Evolutionary conservation across 2,888 invertebrate genomes (phyloP).

Genomic region (Dicycla oo): DNA sequence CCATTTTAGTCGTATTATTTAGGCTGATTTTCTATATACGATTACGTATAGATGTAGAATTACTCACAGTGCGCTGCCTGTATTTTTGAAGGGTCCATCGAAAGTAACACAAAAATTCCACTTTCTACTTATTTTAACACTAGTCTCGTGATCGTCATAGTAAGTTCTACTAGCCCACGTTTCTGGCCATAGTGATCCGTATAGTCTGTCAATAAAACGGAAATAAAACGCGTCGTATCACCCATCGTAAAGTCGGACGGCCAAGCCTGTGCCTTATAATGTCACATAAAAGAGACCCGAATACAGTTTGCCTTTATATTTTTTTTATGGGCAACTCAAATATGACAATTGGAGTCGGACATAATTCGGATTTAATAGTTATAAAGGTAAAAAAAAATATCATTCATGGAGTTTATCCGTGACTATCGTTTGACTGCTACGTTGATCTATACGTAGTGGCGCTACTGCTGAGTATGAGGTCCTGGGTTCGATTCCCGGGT

Average conservation of each 20-base stretch:
- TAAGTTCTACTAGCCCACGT: constrained; percentile 21
- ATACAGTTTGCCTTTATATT: constrained; percentile 80
- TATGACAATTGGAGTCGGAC: constrained; percentile 65
- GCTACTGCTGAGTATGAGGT: too few species aligned
- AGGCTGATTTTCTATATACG: too few species aligned
- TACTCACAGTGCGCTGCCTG: neutral
- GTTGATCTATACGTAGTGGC: too few species aligned
- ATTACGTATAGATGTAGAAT: too few species aligned
- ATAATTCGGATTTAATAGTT: constrained; percentile 41
- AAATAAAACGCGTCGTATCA: constrained; percentile 74
- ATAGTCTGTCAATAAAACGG: constrained; percentile 80
- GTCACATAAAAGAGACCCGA: constrained; percentile 81
- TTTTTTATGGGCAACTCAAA: constrained; percentile 73
- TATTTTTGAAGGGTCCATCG: neutral
- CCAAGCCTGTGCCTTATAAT: constrained; percentile 79
- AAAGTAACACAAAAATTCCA: neutral
- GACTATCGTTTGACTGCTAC: too few species aligned
- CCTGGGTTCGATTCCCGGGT: too few species aligned
- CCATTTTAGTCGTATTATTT: too few species aligned
- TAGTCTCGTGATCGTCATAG: constrained; percentile 8
- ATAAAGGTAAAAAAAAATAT: too few species aligned
- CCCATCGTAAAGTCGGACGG: constrained; percentile 77
- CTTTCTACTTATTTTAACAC: neutral
- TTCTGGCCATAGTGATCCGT: constrained; percentile 60
- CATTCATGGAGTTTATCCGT: too few species aligned